These are phyloP conservation scores for Conger conger DNA, from an alignment of 2,113 vertebrate genomes.

Conservation along the genomic window DNA sequence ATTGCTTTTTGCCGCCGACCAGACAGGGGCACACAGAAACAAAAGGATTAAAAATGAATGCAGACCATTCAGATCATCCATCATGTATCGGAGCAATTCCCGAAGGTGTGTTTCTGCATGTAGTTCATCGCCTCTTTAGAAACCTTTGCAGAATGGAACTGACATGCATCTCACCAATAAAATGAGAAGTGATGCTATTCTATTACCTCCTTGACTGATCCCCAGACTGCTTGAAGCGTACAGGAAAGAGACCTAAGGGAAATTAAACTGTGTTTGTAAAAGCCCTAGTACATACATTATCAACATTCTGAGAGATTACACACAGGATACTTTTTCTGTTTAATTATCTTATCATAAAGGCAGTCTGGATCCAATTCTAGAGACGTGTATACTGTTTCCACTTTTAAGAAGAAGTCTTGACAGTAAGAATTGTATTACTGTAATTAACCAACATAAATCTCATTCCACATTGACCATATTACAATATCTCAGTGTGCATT, in stretches of 20 bases:
- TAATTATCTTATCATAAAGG: neutral
- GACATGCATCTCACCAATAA: neutral
- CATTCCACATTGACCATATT: neutral
- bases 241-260: neutral
- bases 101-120: neutral
- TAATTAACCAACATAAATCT: neutral
- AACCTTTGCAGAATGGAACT: neutral
- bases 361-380: neutral
- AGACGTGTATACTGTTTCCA: neutral
- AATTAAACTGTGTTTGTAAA: neutral
- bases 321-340: neutral
- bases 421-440: neutral
- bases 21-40: neutral
- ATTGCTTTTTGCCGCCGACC: neutral
- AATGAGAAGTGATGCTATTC: neutral
- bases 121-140: neutral
- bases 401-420: neutral
- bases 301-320: neutral
- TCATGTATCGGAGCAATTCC: neutral
- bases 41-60: conserved; percentile 9
- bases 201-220: neutral
- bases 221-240: neutral
- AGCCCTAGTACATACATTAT: neutral
- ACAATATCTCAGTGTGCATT: neutral
- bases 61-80: neutral